Evolutionary conservation across 2,113 vertebrate genomes (phyloP).

Genomic region (Zosterops hypoxanthus): DNA sequence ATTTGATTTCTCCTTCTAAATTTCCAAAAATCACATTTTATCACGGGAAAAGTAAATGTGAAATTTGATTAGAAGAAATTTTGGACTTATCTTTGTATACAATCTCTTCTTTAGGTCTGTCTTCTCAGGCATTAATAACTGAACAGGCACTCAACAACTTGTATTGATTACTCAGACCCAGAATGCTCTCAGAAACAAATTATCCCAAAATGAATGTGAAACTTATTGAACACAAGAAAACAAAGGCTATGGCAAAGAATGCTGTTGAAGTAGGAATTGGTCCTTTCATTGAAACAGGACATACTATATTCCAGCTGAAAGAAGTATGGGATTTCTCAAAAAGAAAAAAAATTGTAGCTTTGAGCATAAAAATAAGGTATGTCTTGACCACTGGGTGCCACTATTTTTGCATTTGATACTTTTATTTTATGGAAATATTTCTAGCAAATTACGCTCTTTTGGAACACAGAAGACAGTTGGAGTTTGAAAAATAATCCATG

Average conservation of each 20-base stretch:
- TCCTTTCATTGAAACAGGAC: not conserved
- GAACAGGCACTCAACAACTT: not conserved
- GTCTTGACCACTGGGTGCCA: not conserved
- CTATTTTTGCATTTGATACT: conserved; percentile 13
- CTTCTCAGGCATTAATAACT: not conserved
- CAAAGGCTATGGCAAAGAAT: not conserved
- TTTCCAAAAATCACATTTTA: not conserved
- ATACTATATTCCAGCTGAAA: not conserved
- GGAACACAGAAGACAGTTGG: not conserved
- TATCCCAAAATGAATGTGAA: not conserved
- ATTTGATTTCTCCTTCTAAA: not conserved
- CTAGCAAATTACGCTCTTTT: not conserved
- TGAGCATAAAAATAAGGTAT: not conserved
- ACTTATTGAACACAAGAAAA: not conserved
- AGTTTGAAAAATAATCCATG: conserved; percentile 12
- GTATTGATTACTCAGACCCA: not conserved
- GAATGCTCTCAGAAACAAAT: not conserved
- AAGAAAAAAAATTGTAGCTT: not conserved
- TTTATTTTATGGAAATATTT: not conserved
- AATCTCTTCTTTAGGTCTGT: not conserved
- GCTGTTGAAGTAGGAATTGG: not conserved
- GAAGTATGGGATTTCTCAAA: not conserved
- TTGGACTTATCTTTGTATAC: not conserved
- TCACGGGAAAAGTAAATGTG: not conserved
- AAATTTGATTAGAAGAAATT: not conserved